phyloP scores from a whole-genome alignment of 2,113 vertebrate genomes.

The Pedetes capensis region DNA sequence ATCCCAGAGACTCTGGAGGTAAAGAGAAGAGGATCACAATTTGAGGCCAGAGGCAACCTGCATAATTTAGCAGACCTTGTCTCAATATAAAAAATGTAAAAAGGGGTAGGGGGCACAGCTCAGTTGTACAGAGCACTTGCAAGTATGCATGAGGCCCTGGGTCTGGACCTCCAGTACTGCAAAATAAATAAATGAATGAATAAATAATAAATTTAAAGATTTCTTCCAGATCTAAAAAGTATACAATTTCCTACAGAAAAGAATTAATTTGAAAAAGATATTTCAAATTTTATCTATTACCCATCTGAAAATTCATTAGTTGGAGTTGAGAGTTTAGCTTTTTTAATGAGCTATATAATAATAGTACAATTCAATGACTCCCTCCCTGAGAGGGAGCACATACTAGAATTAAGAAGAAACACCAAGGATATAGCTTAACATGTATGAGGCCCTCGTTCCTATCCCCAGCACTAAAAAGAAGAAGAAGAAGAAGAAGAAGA shows the following conservation, averaged over 20 bases:
- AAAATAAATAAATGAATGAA: too few relatives aligned
- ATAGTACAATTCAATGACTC: too few relatives aligned
- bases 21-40: too few relatives aligned
- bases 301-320: not conserved
- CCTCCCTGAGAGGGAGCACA: not conserved
- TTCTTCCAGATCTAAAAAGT: slow-evolving; percentile 11
- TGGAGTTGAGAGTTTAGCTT: not conserved
- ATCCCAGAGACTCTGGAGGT: too few relatives aligned
- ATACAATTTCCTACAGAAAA: not conserved
- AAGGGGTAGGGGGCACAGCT: too few relatives aligned
- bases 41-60: too few relatives aligned
- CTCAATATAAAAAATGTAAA: too few relatives aligned
- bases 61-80: too few relatives aligned
- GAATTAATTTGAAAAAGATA: not conserved
- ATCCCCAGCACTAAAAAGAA: not conserved
- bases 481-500: not conserved
- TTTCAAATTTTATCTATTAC: not conserved
- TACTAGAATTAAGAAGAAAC: not conserved
- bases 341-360: not conserved
- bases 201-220: not conserved
- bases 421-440: too few relatives aligned
- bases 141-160: too few relatives aligned
- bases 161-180: too few relatives aligned
- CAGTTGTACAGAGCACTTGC: too few relatives aligned
- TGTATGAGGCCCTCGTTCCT: not conserved